Conservation (phyloP, 2,888 invertebrate genomes). For the Thymelicus acteon region DNA sequence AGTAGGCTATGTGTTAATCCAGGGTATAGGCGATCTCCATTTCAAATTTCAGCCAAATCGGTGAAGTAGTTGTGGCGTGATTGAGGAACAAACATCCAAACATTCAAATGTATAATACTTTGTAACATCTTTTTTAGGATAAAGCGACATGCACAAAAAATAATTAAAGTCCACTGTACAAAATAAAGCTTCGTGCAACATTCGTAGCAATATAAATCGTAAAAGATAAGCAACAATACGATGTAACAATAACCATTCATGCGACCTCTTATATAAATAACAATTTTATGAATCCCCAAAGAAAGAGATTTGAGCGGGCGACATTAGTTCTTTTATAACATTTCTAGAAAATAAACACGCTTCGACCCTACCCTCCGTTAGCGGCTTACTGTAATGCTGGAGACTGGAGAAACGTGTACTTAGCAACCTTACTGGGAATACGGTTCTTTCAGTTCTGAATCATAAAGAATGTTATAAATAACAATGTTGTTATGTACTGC, state of each 20-base stretch:
- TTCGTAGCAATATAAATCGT: not conserved
- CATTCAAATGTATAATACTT: too few relatives aligned
- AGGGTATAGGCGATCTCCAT: too few relatives aligned
- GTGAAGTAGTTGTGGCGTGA: too few relatives aligned
- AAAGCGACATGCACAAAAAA: too few relatives aligned
- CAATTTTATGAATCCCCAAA: constrained; percentile 3
- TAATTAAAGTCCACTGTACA: not conserved
- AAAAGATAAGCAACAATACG: not conserved
- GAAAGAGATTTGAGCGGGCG: not conserved
- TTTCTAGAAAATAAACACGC: constrained; percentile 12
- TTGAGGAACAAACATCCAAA: too few relatives aligned
- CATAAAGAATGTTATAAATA: not conserved
- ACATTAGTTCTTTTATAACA: constrained; percentile 24
- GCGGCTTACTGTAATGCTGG: constrained; percentile 21
- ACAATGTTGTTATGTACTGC: not conserved
- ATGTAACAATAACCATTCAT: not conserved
- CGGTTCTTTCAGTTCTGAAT: constrained; percentile 6
- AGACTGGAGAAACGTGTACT: constrained; percentile 1
- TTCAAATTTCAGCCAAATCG: too few relatives aligned
- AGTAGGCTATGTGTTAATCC: too few relatives aligned
- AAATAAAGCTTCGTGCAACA: not conserved
- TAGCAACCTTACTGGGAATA: constrained; percentile 5
- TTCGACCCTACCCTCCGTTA: not conserved
- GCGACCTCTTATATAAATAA: not conserved
- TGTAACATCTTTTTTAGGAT: too few relatives aligned